phyloP scores from a whole-genome alignment of 1,140 invertebrate genomes.

The Nasonia longicornis region DNA sequence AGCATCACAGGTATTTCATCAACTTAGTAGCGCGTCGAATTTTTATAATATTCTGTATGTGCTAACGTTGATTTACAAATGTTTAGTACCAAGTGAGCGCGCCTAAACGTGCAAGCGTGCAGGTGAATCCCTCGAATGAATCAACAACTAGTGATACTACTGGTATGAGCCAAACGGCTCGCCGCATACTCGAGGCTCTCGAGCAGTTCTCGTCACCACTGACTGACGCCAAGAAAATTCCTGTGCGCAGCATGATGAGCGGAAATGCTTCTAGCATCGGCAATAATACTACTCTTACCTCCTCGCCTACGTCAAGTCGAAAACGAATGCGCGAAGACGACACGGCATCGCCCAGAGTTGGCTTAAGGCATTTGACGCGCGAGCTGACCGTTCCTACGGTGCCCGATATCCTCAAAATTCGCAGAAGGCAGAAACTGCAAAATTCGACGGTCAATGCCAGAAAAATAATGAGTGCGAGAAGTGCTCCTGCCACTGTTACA shows the following conservation, averaged over 20 bases:
- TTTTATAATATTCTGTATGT: slow-evolving; percentile 17
- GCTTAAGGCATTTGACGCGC: slow-evolving; percentile 65
- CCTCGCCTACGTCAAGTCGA: slow-evolving; percentile 42
- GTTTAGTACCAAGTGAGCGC: slow-evolving; percentile 60
- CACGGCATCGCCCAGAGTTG: slow-evolving; percentile 53
- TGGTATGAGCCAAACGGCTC: slow-evolving; percentile 74
- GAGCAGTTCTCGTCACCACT: slow-evolving; percentile 81
- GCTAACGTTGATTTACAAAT: slow-evolving; percentile 16
- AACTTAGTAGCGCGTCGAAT: background rate
- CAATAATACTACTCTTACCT: slow-evolving; percentile 32
- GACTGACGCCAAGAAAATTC: slow-evolving; percentile 79
- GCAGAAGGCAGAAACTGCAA: slow-evolving; percentile 71
- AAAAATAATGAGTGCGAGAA: slow-evolving; percentile 71
- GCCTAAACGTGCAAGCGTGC: slow-evolving; percentile 63
- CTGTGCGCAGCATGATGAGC: slow-evolving; percentile 62
- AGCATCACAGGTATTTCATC: slow-evolving; percentile 54
- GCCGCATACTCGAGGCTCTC: slow-evolving; percentile 77
- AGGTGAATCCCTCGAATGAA: slow-evolving; percentile 68
- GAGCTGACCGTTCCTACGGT: slow-evolving; percentile 72
- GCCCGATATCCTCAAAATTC: slow-evolving; percentile 73
- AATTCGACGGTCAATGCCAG: slow-evolving; percentile 74
- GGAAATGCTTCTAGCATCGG: slow-evolving; percentile 7
- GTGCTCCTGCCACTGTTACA: slow-evolving; percentile 41
- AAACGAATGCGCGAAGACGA: slow-evolving; percentile 58
- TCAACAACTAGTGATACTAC: slow-evolving; percentile 55